Evolutionary conservation across 2,888 invertebrate species (phyloP), one percentile per base, ranked within the genome.

Genomic region (Andrena fulva): DNA sequence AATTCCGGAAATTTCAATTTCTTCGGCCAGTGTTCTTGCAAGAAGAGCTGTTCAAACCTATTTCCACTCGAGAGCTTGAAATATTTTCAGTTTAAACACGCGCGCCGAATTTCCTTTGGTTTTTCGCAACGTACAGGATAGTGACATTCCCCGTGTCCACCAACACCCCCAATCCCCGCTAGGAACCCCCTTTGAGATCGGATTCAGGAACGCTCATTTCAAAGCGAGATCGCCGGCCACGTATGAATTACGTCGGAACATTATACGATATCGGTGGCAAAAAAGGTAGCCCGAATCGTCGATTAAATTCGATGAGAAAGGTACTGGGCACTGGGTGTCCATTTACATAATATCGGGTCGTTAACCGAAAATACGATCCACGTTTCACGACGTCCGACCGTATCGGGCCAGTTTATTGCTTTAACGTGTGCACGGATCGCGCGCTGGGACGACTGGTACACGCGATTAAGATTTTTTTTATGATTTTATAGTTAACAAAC

Each of bases 361-460:
- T 82, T 80, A 75, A 75, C 79, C 56, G 67, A 68, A 82, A 82
- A 82, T 70, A 71, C 74, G 66, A 79, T 71, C 50, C 33, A 7
- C n/a, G 60, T 79, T 70, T 60, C 62, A 50, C 66, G 33, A 67
- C 52, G 52, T 66, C 69, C 52, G 52, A 24, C 35, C 70, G 50
- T 79, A 67, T 69, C 48, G 48, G 50, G 29, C 54, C 70, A 16
- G 62, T 82, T 82, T 82, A 82, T 67, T 63, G 71, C 67, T 59
- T 31, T 64, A 78, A 78, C 73, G 56, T 66, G 69, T 52, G 64
- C 67, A 35, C n/a, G 52, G 31, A 31, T 42, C n/a, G 10, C 35
- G 60, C 48, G 2, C 66, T 63, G n/a, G 52, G 29, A n/a, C 29
- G 62, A 69, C 64, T 48, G 48, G 35, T 27, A 59, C 63, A 33